A percentile compares a stretch with the other conserved stretches of the same genome.
These are phyloP conservation scores for Odocoileus virginianus DNA, from an alignment of 2,113 vertebrate genomes.

Conservation along the genomic window DNA sequence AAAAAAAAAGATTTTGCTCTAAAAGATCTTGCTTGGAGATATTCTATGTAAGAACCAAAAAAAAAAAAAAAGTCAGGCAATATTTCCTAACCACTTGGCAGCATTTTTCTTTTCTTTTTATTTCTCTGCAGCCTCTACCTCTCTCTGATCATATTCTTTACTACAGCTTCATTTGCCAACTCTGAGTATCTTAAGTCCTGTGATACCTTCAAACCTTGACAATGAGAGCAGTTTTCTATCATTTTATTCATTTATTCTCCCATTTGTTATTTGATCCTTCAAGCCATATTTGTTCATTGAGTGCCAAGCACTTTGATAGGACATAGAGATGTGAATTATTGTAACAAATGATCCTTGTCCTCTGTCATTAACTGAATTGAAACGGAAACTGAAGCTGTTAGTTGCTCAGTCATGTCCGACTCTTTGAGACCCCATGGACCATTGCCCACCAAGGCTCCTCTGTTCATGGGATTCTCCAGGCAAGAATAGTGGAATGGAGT, in stretches of 20 bases:
- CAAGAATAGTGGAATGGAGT: background rate
- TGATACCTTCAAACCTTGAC: background rate
- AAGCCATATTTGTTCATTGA: background rate
- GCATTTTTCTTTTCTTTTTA: background rate
- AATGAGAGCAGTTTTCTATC: background rate
- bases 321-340: background rate
- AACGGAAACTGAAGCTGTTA: background rate
- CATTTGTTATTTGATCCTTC: background rate
- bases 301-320: background rate
- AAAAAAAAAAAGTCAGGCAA: background rate
- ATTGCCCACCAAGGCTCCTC: background rate
- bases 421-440: background rate
- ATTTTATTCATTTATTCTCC: background rate
- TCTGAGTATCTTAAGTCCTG: background rate
- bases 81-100: background rate
- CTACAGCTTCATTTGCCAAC: background rate
- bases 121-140: background rate
- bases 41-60: background rate
- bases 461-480: background rate
- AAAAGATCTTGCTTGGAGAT: slow-evolving; percentile 16
- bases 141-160: background rate
- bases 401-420: background rate
- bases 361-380: background rate
- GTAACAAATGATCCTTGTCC: background rate
- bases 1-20: background rate